A percentile compares a stretch with the other conserved stretches of the same genome.
phyloP scores from a whole-genome alignment of 2,113 vertebrate genomes.

The Zeus faber region DNA sequence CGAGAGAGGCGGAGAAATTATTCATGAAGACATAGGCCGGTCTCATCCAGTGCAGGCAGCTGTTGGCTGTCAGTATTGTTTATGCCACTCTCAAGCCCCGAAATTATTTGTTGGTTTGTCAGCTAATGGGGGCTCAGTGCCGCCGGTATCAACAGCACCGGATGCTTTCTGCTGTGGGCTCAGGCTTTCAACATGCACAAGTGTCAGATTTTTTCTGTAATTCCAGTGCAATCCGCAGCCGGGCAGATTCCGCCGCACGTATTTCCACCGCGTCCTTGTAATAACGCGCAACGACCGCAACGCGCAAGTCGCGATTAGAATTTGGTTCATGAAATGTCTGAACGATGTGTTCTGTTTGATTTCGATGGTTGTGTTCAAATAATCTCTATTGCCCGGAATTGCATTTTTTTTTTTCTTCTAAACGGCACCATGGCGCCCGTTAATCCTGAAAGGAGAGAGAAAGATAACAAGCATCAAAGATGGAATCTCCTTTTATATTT shows the following conservation, averaged over 20 bases:
- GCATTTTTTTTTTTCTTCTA: no score
- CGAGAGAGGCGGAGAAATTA: slow-evolving; percentile 52
- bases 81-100: slow-evolving; percentile 58
- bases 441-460: no score
- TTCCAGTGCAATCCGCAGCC: slow-evolving; percentile 33
- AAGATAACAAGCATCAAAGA: slow-evolving; percentile 45
- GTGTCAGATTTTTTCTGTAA: slow-evolving; percentile 39
- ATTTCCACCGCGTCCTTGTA: slow-evolving; percentile 29
- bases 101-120: slow-evolving; percentile 59
- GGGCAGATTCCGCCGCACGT: slow-evolving; percentile 35
- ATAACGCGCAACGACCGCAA: slow-evolving; percentile 20
- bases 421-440: no score
- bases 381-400: no score
- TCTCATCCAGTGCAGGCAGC: slow-evolving; percentile 47
- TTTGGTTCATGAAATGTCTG: no score
- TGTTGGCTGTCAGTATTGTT: slow-evolving; percentile 66
- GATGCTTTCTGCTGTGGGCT: slow-evolving; percentile 44
- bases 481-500: slow-evolving; percentile 47
- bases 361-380: no score
- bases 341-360: no score
- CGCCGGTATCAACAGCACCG: slow-evolving; percentile 27
- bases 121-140: slow-evolving; percentile 42
- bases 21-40: slow-evolving; percentile 47
- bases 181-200: slow-evolving; percentile 46
- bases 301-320: no score